Evolutionary conservation across 2,888 invertebrate species (phyloP).

Genomic region (Heliconius ethilla): DNA sequence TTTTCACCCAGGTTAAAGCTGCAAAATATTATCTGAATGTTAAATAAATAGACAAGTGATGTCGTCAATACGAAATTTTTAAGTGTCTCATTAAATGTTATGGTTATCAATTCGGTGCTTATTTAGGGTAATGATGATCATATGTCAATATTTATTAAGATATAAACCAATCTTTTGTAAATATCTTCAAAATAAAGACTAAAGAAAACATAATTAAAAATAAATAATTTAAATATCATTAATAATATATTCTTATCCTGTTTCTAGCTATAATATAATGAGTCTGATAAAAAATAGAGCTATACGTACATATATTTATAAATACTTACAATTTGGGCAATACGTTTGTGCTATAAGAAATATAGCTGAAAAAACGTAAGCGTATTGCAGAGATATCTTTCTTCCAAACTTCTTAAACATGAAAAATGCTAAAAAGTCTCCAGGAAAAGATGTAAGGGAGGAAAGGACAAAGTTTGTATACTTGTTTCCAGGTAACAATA

Average conservation of each 20-base stretch:
- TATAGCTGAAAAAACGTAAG: constrained; percentile 59
- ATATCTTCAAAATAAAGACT: not conserved
- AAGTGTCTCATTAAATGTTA: not conserved
- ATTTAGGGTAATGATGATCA: not conserved
- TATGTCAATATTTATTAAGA: too few relatives aligned
- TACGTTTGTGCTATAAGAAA: constrained; percentile 63
- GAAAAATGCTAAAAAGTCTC: constrained; percentile 63
- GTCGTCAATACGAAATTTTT: too few relatives aligned
- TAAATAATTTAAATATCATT: not conserved
- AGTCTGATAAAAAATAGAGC: not conserved
- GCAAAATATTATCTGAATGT: constrained; percentile 47
- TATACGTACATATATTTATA: not conserved
- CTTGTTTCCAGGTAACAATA: constrained; percentile 68
- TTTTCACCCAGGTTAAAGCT: constrained; percentile 66
- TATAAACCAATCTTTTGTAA: too few relatives aligned
- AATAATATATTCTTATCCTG: not conserved
- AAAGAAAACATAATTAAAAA: not conserved
- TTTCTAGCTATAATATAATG: not conserved
- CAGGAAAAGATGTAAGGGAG: constrained; percentile 66
- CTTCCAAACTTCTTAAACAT: constrained; percentile 65
- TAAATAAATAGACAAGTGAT: not conserved
- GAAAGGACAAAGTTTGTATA: constrained; percentile 67
- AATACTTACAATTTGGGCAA: constrained; percentile 63
- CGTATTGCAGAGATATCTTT: constrained; percentile 61
- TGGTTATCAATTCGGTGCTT: not conserved